Conservation (phyloP, 2,113 vertebrate species). For the Thalassoma bifasciatum region DNA sequence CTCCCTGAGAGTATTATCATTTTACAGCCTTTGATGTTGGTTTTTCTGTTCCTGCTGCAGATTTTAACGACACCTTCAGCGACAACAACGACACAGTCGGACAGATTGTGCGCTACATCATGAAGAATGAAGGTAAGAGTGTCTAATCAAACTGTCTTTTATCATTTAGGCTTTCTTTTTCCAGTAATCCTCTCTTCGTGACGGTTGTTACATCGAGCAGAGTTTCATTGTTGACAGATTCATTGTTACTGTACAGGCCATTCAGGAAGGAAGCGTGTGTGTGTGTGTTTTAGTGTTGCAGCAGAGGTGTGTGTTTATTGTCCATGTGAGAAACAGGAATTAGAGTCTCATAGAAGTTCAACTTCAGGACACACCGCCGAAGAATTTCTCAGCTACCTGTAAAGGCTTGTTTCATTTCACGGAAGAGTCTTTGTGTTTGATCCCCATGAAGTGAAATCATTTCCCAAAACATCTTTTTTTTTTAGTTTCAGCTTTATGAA, state of each 20-base stretch:
- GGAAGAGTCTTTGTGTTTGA: too few species aligned
- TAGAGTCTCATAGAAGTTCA: conserved; percentile 8
- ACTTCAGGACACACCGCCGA: background rate
- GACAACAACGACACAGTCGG: conserved; percentile 95
- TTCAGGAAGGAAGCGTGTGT: conserved; percentile 10
- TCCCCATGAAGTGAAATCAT: too few species aligned
- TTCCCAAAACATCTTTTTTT: too few species aligned
- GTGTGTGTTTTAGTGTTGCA: background rate
- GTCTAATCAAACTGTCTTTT: too few species aligned
- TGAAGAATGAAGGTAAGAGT: conserved; percentile 95
- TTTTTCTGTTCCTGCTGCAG: conserved; percentile 76
- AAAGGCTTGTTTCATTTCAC: too few species aligned
- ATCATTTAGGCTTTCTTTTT: too few species aligned
- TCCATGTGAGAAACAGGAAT: background rate
- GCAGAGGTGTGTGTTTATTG: background rate
- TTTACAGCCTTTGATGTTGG: background rate
- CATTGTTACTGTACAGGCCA: background rate
- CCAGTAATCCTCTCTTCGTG: background rate
- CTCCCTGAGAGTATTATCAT: too few species aligned
- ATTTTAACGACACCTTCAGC: conserved; percentile 88
- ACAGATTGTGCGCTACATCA: conserved; percentile 94
- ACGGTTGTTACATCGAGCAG: background rate
- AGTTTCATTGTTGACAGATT: background rate
- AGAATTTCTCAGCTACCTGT: too few species aligned
- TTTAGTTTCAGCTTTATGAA: too few species aligned